Percentiles rank a stretch among this genome's conserved stretches.
These are phyloP conservation scores for Drosophila suboccidentalis DNA, from an alignment of 2,888 invertebrate species.

Conservation along the genomic window DNA sequence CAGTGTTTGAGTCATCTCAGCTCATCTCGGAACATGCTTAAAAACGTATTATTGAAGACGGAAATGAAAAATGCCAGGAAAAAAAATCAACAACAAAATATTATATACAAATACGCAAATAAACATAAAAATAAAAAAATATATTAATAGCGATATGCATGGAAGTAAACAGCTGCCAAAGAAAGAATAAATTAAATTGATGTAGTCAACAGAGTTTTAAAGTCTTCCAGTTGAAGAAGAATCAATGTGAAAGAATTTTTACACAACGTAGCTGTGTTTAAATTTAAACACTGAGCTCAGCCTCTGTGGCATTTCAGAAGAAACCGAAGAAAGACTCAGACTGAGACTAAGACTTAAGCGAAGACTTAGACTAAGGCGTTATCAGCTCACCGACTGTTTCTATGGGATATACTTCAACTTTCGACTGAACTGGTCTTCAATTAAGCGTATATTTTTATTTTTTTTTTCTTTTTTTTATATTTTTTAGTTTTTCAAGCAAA, in stretches of 20 bases:
- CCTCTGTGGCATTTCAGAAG: constrained; percentile 46
- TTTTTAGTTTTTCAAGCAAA: constrained; percentile 53
- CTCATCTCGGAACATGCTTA: constrained; percentile 68
- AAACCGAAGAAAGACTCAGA: constrained; percentile 4
- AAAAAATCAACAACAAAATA: constrained; percentile 51
- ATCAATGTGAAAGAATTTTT: constrained; percentile 52
- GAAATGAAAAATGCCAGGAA: constrained; percentile 77
- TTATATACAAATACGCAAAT: constrained; percentile 56
- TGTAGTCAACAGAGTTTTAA: constrained; percentile 28
- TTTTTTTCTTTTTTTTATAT: constrained; percentile 9
- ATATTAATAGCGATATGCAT: constrained; percentile 53
- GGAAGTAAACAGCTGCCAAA: constrained; percentile 68
- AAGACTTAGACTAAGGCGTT: constrained; percentile 42
- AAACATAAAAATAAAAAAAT: constrained; percentile 25
- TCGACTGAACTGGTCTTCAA: constrained; percentile 50
- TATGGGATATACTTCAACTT: constrained; percentile 35
- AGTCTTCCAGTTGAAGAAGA: constrained; percentile 24
- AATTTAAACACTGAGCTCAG: constrained; percentile 78
- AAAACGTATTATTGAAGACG: constrained; percentile 83
- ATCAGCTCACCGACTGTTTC: constrained; percentile 45
- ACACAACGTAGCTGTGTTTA: constrained; percentile 58
- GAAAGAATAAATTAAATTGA: constrained; percentile 80
- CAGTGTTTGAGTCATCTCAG: constrained; percentile 77
- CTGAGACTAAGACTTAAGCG: not conserved
- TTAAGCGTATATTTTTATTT: constrained; percentile 31